phyloP scores from a whole-genome alignment of 2,888 invertebrate genomes.

The Trissolcus brochymenae region DNA sequence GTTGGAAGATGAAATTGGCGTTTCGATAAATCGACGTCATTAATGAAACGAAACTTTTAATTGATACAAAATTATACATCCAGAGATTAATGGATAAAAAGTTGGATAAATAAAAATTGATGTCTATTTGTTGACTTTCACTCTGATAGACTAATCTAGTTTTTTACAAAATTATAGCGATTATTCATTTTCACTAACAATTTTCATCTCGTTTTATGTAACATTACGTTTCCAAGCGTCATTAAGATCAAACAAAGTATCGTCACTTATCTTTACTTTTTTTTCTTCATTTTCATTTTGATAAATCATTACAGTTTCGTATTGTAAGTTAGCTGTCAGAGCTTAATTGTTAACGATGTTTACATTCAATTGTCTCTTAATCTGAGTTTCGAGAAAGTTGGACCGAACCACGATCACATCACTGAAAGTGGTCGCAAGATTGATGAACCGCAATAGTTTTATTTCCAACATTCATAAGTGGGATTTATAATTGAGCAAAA shows the following conservation, averaged over 20 bases:
- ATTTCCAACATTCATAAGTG: conserved; percentile 25
- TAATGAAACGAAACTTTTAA: neutral
- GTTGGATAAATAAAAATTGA: too few relatives aligned
- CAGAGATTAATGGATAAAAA: conserved; percentile 1
- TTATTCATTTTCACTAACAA: neutral
- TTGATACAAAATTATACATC: too few relatives aligned
- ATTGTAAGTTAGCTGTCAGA: neutral
- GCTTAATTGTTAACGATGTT: neutral
- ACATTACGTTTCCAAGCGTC: conserved; percentile 2
- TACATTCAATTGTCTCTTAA: neutral
- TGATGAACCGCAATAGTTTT: conserved; percentile 19
- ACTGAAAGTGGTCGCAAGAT: conserved; percentile 23
- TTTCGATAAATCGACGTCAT: too few relatives aligned
- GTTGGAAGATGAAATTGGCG: too few relatives aligned
- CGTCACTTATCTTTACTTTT: neutral
- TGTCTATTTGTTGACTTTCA: conserved; percentile 18
- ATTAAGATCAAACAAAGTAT: neutral
- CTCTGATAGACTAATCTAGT: conserved; percentile 13
- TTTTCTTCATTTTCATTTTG: neutral
- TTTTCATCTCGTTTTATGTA: conserved; percentile 6
- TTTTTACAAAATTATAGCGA: conserved; percentile 9
- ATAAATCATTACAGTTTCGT: neutral
- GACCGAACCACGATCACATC: conserved; percentile 3
- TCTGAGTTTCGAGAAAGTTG: conserved; percentile 27
- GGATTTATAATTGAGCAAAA: conserved; percentile 17